Percentiles rank a stretch among this genome's conserved stretches.
phyloP scores from a whole-genome alignment of 2,888 invertebrate genomes.

The Liopterus haemorrhoidalis region DNA sequence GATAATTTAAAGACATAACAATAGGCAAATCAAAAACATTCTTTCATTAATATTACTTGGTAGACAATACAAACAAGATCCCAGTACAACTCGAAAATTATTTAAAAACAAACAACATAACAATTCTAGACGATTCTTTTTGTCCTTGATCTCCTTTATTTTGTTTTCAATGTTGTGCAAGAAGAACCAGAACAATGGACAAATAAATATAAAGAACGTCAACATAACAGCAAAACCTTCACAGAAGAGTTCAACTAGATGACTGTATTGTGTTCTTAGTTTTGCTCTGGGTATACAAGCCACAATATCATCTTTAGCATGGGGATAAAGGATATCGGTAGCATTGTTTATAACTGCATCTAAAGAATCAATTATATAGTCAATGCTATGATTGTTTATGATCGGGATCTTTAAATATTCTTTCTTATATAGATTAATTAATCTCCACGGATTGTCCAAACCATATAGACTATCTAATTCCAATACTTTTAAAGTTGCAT shows the following conservation, averaged over 20 bases:
- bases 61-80: conserved; percentile 4
- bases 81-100: conserved; percentile 16
- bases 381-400: conserved; percentile 8
- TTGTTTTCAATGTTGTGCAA: conserved; percentile 6
- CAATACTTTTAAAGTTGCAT: conserved; percentile 11
- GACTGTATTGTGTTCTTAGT: conserved; percentile 8
- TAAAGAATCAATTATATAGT: conserved; percentile 13
- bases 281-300: conserved; percentile 2
- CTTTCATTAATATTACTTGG: conserved; percentile 6
- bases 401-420: conserved; percentile 4
- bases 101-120: conserved; percentile 5
- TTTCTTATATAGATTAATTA: conserved; percentile 5
- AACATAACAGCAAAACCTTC: conserved; percentile 7
- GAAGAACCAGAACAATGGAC: conserved; percentile 14
- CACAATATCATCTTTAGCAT: conserved; percentile 13
- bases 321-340: conserved; percentile 17
- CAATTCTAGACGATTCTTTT: not conserved
- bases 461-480: not conserved
- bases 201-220: conserved; percentile 12
- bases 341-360: conserved; percentile 14
- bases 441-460: conserved; percentile 14
- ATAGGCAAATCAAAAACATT: conserved; percentile 2
- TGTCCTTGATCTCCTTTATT: not conserved
- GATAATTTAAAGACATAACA: too few relatives aligned
- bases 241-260: conserved; percentile 6